Conservation (phyloP, 2,888 invertebrate genomes). For the Netelia virgata region DNA sequence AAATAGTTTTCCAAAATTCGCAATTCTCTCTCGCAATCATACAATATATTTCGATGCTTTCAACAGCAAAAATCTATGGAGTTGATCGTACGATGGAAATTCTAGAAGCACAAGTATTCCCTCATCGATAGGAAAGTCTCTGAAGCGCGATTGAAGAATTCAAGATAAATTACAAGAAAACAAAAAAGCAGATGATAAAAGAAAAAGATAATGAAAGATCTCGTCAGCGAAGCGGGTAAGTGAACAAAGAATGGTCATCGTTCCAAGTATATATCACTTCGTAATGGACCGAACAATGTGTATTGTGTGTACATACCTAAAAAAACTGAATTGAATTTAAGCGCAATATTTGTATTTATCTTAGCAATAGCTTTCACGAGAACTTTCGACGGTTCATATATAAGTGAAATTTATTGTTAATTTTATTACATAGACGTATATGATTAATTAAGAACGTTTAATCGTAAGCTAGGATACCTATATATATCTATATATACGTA, state of each 20-base stretch:
- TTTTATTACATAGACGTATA: conserved; percentile 71
- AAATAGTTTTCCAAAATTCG: neutral
- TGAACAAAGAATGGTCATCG: conserved; percentile 43
- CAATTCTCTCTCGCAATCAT: neutral
- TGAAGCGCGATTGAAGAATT: conserved; percentile 70
- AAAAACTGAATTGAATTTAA: conserved; percentile 79
- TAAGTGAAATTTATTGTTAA: conserved; percentile 71
- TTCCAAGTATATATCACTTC: conserved; percentile 54
- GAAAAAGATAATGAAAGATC: conserved; percentile 29
- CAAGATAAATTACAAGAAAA: conserved; percentile 16
- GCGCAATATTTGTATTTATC: conserved; percentile 83
- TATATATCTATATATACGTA: conserved; percentile 31
- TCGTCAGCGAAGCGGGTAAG: conserved; percentile 43
- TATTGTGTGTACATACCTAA: conserved; percentile 84
- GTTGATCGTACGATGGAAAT: conserved; percentile 81
- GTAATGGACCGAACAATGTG: conserved; percentile 80
- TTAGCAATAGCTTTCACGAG: conserved; percentile 71
- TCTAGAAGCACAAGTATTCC: conserved; percentile 77
- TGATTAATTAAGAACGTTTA: conserved; percentile 64
- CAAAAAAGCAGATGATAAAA: conserved; percentile 16
- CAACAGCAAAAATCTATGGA: conserved; percentile 83
- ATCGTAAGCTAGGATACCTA: conserved; percentile 58
- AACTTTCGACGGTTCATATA: conserved; percentile 65
- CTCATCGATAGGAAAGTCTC: conserved; percentile 74
- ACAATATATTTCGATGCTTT: conserved; percentile 19